Base-by-base conservation (phyloP, 2,113 vertebrate species). In the Melanerpes aurifrons region DNA sequence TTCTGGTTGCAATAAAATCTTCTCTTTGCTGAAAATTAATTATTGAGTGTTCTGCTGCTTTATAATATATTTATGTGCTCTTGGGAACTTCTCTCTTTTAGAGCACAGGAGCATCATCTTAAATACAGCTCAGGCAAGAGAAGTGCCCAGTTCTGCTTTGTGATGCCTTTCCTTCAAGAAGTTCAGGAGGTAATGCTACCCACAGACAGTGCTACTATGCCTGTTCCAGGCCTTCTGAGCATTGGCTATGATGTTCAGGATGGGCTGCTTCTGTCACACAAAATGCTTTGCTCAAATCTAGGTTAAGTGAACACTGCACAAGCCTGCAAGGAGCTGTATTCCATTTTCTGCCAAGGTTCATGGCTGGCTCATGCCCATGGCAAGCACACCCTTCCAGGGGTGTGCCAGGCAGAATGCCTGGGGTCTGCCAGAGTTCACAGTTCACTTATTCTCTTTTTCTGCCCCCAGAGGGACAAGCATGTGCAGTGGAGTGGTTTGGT, bases 31-130 rank as follows among this genome's bases (percentile, higher is more conserved):
- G 64, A 92, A 93, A 83, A 96, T 95, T 68, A 96, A 96, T 95
- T 91, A 96, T 96, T 94, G 94, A 96, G 66, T 1, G 2, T 86
- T 93, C 91, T 80, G 54, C 82, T 86, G 79, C 72, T 89, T 92
- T 87, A 86, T 94, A 50, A 94, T 90, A 45, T 93, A 96, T 93
- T 96, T 90, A 94, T 81, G 69, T 32, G 16, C 86, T 91, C 69
- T 75, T 83, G 88, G 82, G 92, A 90, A 58, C 32, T 14, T 87
- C 28, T 73, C 22, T 67, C 26, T 89, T 53, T 57, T 54, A 26
- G 12, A 86, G 48, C n/a, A 40, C 37, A 73, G 81, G 86, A 71
- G 20, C 54, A 86, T 20, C 9, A 35, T 54, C 48, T 70, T 82
- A 87, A 93, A 47, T 6, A 19, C 57, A 74, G 61, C 54, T 81